These are phyloP conservation scores for Haliclystus octoradiatus DNA, from an alignment of 30 jellyfish, hydroid and myxozoan species.

Conservation along the genomic window DNA sequence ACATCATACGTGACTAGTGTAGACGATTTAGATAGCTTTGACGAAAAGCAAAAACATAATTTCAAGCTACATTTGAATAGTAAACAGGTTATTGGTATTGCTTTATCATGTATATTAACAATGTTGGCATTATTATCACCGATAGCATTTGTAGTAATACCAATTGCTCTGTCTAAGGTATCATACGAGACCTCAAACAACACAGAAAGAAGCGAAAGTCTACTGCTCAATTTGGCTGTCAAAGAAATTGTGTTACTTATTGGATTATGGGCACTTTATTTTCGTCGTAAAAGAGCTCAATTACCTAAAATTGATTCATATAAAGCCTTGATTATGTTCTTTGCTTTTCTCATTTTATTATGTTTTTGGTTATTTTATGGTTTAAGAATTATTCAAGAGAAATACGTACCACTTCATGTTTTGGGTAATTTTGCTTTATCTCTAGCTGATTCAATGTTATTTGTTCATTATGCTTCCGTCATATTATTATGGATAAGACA, in stretches of 20 bases:
- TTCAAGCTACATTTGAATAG: constrained; percentile 61
- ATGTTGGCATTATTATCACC: constrained; percentile 86
- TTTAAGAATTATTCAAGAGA: constrained; percentile 46
- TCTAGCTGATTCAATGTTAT: constrained; percentile 71
- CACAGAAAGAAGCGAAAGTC: constrained; percentile 50
- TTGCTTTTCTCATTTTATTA: constrained; percentile 34
- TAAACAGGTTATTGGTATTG: constrained; percentile 58
- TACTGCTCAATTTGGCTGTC: constrained; percentile 72
- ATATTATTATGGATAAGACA: constrained; percentile 84
- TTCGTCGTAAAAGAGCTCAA: constrained; percentile 67
- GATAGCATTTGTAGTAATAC: constrained; percentile 70
- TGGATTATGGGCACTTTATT: constrained; percentile 93
- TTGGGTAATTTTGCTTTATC: constrained; percentile 64
- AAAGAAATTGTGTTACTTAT: constrained; percentile 61
- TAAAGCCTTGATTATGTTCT: constrained; percentile 67
- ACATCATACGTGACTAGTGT: constrained; percentile 85
- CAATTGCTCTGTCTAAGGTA: constrained; percentile 5
- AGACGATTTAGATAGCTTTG: constrained; percentile 69
- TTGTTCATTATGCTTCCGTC: constrained; percentile 74
- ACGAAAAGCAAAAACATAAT: constrained; percentile 54
- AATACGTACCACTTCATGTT: constrained; percentile 13
- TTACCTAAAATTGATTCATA: constrained; percentile 64
- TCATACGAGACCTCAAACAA: constrained; percentile 7
- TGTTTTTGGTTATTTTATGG: constrained; percentile 90
- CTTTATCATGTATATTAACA: constrained; percentile 50